A percentile compares a stretch with the other conserved stretches of the same genome.
Conservation (phyloP, 64 coral and sea anemone genomes). For the Dendrophyllia cribrosa region DNA sequence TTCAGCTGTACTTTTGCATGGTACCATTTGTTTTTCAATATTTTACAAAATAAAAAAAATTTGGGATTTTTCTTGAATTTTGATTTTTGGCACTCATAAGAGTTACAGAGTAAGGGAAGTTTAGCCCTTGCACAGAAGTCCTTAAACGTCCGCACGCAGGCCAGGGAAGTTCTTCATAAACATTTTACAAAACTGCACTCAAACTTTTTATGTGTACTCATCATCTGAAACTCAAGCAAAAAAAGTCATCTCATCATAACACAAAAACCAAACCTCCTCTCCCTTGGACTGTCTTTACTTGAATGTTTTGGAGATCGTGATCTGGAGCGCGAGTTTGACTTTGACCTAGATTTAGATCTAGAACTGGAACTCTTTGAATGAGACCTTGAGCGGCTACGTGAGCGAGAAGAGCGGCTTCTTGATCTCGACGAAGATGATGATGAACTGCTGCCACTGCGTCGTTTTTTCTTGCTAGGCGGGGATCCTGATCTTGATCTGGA, state of each 20-base stretch:
- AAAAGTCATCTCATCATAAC: slow-evolving; percentile 9
- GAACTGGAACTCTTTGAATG: slow-evolving; percentile 58
- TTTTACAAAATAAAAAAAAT: no score
- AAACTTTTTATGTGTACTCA: no score
- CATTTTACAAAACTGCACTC: no score
- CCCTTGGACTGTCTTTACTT: slow-evolving; percentile 36
- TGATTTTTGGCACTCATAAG: no score
- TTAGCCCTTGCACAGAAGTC: no score
- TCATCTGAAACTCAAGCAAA: neutral
- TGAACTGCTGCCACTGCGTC: slow-evolving; percentile 51
- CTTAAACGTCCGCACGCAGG: no score
- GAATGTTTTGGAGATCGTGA: slow-evolving; percentile 75
- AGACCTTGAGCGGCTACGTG: slow-evolving; percentile 66
- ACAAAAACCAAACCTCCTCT: slow-evolving; percentile 69
- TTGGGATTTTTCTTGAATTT: no score
- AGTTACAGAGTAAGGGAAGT: no score
- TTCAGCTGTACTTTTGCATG: no score
- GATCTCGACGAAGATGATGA: slow-evolving; percentile 69
- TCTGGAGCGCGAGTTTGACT: slow-evolving; percentile 65
- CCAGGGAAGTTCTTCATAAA: no score
- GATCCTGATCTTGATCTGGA: slow-evolving; percentile 88
- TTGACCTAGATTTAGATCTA: slow-evolving; percentile 65
- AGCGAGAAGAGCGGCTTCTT: slow-evolving; percentile 62
- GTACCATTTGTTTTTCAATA: no score
- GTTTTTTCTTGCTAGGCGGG: slow-evolving; percentile 66